Evolutionary conservation across 2,113 vertebrate genomes (phyloP).

Genomic region (Dicentrarchus labrax): DNA sequence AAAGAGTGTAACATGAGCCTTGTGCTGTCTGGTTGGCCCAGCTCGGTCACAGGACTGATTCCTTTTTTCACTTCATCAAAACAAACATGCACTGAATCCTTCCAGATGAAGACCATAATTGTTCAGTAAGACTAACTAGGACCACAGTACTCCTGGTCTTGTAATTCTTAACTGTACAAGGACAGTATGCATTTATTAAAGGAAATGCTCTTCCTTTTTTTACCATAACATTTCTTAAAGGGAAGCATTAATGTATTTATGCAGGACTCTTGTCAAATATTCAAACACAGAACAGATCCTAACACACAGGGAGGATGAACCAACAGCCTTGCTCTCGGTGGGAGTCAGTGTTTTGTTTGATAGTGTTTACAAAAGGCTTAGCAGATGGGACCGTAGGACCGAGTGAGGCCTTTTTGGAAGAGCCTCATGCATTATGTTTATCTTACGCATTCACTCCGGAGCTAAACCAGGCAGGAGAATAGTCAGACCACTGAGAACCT

Average conservation of each 20-base stretch:
- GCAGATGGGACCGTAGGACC: conserved; percentile 44
- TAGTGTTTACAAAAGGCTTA: conserved; percentile 60
- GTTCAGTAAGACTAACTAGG: not conserved
- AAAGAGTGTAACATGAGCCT: conserved; percentile 58
- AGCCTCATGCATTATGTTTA: conserved; percentile 34
- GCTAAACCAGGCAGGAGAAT: conserved; percentile 1
- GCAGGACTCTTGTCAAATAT: conserved; percentile 14
- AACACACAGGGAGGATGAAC: conserved; percentile 11
- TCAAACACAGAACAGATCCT: conserved; percentile 19
- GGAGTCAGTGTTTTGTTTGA: conserved; percentile 50
- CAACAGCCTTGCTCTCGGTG: conserved; percentile 36
- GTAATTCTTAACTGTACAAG: not conserved
- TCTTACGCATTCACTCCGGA: conserved; percentile 36
- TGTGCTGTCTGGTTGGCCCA: conserved; percentile 39
- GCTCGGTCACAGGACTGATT: conserved; percentile 15
- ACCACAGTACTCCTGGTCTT: conserved; percentile 1
- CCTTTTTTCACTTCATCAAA: conserved; percentile 26
- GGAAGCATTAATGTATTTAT: conserved; percentile 17
- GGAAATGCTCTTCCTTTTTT: not conserved
- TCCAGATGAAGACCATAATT: conserved; percentile 13
- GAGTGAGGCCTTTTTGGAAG: conserved; percentile 29
- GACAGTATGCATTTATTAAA: not conserved
- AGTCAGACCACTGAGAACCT: not conserved
- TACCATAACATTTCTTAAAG: not conserved
- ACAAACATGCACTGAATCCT: conserved; percentile 15